These are phyloP conservation scores for Lethenteron camtschaticum DNA, from an alignment of 2,113 vertebrate genomes.

Conservation along the genomic window DNA sequence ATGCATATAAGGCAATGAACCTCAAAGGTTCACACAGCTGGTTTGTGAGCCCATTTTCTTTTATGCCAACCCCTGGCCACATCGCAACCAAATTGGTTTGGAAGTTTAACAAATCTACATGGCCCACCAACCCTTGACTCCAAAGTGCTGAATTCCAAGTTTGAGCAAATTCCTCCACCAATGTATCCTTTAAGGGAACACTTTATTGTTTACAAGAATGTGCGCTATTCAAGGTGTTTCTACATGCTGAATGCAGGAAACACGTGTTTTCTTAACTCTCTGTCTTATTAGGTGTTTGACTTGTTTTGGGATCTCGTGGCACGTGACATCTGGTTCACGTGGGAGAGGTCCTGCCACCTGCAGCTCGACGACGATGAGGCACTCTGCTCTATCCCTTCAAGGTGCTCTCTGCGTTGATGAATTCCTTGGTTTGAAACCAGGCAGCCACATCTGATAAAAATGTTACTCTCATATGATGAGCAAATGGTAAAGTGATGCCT, in stretches of 20 bases:
- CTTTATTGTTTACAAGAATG: conserved; percentile 15
- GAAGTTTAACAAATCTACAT: too few species aligned
- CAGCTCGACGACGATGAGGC: conserved; percentile 9
- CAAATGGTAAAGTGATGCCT: too few species aligned
- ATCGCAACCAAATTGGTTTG: too few species aligned
- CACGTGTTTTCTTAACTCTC: conserved; percentile 7
- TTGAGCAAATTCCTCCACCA: conserved; percentile 14
- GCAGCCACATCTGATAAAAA: too few species aligned
- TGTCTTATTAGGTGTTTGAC: conserved; percentile 9
- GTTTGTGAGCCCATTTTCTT: too few species aligned
- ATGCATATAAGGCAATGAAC: too few species aligned
- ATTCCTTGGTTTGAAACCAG: too few species aligned
- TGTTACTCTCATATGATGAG: too few species aligned
- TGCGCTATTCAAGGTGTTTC: conserved; percentile 15
- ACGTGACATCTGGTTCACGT: conserved; percentile 9
- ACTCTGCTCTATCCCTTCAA: conserved; percentile 10
- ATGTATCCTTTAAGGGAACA: conserved; percentile 17
- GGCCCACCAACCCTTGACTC: too few species aligned
- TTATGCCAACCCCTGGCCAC: too few species aligned
- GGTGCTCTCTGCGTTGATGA: not conserved
- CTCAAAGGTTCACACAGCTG: too few species aligned
- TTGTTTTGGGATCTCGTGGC: conserved; percentile 11
- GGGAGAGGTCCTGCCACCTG: conserved; percentile 11
- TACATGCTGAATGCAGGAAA: conserved; percentile 16
- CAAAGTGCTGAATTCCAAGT: conserved; percentile 13